Base-by-base conservation (phyloP, 2,888 invertebrate species). In the Piscicola geometra region DNA sequence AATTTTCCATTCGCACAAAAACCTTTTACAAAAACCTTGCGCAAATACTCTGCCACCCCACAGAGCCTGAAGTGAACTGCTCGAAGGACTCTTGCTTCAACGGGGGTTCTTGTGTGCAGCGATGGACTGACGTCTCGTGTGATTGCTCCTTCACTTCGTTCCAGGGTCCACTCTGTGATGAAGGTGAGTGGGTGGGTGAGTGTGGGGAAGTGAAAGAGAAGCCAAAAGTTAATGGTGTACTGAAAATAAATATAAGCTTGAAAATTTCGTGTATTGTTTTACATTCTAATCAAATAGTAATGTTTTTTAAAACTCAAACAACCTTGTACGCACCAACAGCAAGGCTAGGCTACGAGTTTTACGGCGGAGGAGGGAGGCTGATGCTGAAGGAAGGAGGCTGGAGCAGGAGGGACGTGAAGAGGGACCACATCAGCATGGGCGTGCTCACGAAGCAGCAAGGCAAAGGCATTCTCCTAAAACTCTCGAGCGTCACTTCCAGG, bases 91-190 rank as follows among this genome's bases (percentile, higher is more conserved):
- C 93, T 0, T 97, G 97, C 85, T 90, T 92, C 0, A 95, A 97
- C 86, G 90, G 92, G 77, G 97, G 97, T 0, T 89, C 91, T 28
- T 97, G 97, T 85, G 92, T 94, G 12, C 94, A 95, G 84, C 93
- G 94, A 84, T 94, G 94, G 94, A 93, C 93, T 83, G 91, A 93
- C 9, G 93, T 92, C 83, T 91, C 91, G 0, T 97, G 97, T 85
- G 94, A 97, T 84, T 97, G 97, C 85, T 94, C 94, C 83, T 91
- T 95, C 89, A 97, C 96, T 1, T 93, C 95, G 0, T 97, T 91
- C 83, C 92, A 93, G 5, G 96, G 97, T 76, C 92, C 93, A 0
- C 93, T 92, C 0, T 97, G 97, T 84, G 91, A 92, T 77, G 93
- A 95, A 85, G 94, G 96, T 96, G n/a, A n/a, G n/a, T n/a, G n/a